Base-by-base conservation (phyloP, 2,113 vertebrate genomes). In the Brienomyrus longianalis region DNA sequence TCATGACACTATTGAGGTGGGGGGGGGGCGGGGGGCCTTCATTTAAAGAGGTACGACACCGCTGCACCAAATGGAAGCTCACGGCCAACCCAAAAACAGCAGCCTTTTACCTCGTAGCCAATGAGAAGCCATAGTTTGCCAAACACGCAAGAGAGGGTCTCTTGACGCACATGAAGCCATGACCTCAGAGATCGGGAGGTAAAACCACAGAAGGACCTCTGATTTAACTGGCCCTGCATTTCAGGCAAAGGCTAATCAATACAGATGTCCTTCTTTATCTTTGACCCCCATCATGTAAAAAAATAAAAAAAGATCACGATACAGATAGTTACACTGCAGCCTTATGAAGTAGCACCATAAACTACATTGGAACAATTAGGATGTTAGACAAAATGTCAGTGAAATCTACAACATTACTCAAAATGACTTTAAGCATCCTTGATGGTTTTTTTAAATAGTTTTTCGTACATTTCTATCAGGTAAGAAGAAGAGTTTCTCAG, bases 271-370 rank as follows among this genome's bases (percentile, higher is more conserved):
- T 96, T 95, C 92, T 93, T 96, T 97, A 45, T n/a, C 97, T 97
- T 97, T 97, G 97, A 95, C 97, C 97, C 97, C 97, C 96, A 97
- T 94, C 97, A 95, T 96, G 94, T 94, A 93, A 3, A 27, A 66
- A 62, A 66, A 19, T 15, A 43, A 83, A 31, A 74, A 39, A 21
- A 39, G 2, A 19, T 83, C 13, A 39, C 96, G 94, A 95, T 95
- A 96, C 98, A 97, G 97, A 93, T 96, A 95, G 95, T 97, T 97
- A 97, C 95, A 97, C 97, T 98, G 98, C 98, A 99, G 98, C 98
- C 98, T 99, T 99, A 99, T 99, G 98, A 98, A 99, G 97, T 96
- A 94, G 92, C 91, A 92, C 96, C 95, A 88, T 89, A 89, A 74
- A 91, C 70, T 86, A 92, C 90, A 90, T 52, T 90, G 95, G 96